phyloP scores from a whole-genome alignment of 2,797 vertebrate species.

The Cuculus canorus region DNA sequence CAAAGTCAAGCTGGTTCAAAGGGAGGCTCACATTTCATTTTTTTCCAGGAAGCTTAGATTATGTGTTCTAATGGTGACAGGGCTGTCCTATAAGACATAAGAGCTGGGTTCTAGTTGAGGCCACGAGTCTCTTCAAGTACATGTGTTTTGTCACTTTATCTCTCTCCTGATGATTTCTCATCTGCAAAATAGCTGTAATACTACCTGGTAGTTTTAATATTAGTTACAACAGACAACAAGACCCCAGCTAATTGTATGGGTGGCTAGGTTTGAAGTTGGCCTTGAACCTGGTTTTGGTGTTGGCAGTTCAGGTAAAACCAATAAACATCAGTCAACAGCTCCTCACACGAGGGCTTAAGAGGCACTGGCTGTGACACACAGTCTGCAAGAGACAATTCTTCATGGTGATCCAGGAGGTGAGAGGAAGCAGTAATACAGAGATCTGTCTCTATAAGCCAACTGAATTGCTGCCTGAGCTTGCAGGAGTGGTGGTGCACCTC shows the following conservation, averaged over 20 bases:
- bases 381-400: neutral
- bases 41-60: conserved; percentile 10
- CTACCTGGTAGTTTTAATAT: neutral
- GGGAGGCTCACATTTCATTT: conserved; percentile 35
- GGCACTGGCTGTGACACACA: neutral
- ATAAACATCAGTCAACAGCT: neutral
- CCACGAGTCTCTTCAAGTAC: neutral
- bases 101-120: conserved; percentile 8
- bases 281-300: neutral
- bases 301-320: neutral
- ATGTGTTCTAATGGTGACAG: conserved; percentile 37
- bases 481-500: neutral
- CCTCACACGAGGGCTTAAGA: neutral
- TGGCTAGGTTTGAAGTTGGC: neutral
- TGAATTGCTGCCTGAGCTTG: neutral
- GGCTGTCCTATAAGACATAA: conserved; percentile 15
- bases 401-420: fast-evolving
- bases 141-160: conserved; percentile 42
- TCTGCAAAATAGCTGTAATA: neutral
- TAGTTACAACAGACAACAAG: neutral
- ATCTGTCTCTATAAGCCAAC: neutral
- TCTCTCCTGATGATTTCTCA: neutral
- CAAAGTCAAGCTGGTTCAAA: conserved; percentile 36
- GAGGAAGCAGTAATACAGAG: neutral
- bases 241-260: neutral